These are phyloP conservation scores for Aplysina aerophoba DNA, from an alignment of 37 sponge, comb jelly and placozoan genomes.

Conservation along the genomic window DNA sequence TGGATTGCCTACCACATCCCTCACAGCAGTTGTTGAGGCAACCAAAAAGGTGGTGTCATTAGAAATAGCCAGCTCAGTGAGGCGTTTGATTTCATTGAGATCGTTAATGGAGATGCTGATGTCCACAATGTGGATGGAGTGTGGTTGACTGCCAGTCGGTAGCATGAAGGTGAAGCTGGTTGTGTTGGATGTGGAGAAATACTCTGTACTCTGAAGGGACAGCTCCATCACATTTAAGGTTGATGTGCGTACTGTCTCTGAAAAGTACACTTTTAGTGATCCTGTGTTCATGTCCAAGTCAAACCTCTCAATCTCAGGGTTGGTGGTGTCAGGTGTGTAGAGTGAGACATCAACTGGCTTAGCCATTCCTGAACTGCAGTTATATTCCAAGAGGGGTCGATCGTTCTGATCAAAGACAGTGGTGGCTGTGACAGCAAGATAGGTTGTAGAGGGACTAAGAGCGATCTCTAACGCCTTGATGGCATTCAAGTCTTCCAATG, in stretches of 20 bases:
- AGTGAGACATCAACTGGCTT: slow-evolving; percentile 27
- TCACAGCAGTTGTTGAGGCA: slow-evolving; percentile 40
- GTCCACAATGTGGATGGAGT: slow-evolving; percentile 58
- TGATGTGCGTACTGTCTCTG: slow-evolving; percentile 75
- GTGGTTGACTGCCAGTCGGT: slow-evolving; percentile 30
- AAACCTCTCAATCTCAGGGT: slow-evolving; percentile 62
- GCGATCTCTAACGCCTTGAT: slow-evolving; percentile 82
- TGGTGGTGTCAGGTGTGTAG: slow-evolving; percentile 75
- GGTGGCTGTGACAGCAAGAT: slow-evolving; percentile 51
- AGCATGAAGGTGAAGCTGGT: slow-evolving; percentile 43
- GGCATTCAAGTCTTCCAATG: slow-evolving; percentile 74
- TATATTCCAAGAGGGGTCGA: slow-evolving; percentile 43
- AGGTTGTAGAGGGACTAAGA: slow-evolving; percentile 40
- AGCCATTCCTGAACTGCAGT: slow-evolving; percentile 47
- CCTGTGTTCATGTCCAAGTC: slow-evolving; percentile 67
- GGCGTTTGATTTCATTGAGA: slow-evolving; percentile 75
- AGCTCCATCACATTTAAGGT: slow-evolving; percentile 57
- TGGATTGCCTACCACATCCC: slow-evolving; percentile 62
- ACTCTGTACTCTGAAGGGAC: slow-evolving; percentile 55
- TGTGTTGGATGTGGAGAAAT: background rate
- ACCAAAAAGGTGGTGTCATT: slow-evolving; percentile 67
- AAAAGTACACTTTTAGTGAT: slow-evolving; percentile 60
- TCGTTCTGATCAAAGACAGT: slow-evolving; percentile 70
- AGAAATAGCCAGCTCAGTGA: slow-evolving; percentile 65
- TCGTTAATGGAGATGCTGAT: slow-evolving; percentile 59